Conservation (phyloP, 1,140 invertebrate genomes). For the Diprion similis region DNA sequence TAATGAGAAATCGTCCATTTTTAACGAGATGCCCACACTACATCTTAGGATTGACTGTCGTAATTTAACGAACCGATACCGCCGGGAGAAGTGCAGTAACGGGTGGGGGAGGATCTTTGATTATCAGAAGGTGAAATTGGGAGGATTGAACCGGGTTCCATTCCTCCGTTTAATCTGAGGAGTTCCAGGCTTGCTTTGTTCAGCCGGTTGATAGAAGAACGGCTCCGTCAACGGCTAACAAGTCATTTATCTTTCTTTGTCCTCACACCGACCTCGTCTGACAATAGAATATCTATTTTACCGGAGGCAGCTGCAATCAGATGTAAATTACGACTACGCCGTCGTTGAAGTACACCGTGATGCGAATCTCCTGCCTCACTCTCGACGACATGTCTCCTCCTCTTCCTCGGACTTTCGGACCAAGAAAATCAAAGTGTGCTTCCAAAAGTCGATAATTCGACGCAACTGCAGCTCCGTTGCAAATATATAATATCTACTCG, state of each 20-base stretch:
- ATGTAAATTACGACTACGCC: slow-evolving; percentile 51
- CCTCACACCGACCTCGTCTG: not conserved
- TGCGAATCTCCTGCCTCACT: slow-evolving; percentile 48
- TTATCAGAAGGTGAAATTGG: not conserved
- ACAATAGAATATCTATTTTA: not conserved
- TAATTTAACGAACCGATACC: too few relatives aligned
- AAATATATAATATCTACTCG: too few relatives aligned
- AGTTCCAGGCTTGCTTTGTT: not conserved
- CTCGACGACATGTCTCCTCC: slow-evolving; percentile 47
- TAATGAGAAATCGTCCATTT: too few relatives aligned
- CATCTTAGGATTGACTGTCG: too few relatives aligned
- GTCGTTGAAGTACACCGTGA: slow-evolving; percentile 53
- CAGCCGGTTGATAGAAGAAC: not conserved
- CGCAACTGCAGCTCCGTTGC: too few relatives aligned
- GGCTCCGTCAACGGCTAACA: too few relatives aligned
- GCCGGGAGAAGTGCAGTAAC: too few relatives aligned
- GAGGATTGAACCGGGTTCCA: not conserved
- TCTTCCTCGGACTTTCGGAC: too few relatives aligned
- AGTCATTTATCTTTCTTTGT: not conserved
- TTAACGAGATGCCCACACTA: too few relatives aligned
- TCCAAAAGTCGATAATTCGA: too few relatives aligned
- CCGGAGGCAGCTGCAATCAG: slow-evolving; percentile 25
- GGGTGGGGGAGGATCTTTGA: too few relatives aligned
- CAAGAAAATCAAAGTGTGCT: too few relatives aligned
- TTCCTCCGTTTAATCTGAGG: not conserved